phyloP scores from a whole-genome alignment of 2,797 vertebrate genomes.

The Pristis pectinata region DNA sequence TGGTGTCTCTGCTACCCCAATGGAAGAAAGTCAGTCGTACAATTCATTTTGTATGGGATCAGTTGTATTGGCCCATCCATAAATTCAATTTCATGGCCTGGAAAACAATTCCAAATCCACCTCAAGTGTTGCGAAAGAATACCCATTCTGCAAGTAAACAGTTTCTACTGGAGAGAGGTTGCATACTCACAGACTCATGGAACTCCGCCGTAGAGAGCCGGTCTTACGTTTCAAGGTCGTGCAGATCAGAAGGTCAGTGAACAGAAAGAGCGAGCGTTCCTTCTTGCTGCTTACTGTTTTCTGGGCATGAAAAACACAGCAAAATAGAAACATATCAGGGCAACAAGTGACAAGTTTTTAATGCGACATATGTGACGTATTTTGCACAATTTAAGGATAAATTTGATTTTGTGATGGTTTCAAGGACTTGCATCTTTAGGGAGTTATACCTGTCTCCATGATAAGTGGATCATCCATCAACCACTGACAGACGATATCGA shows the following conservation, averaged over 20 bases:
- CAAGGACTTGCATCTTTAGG: neutral
- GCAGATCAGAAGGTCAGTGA: constrained; percentile 91
- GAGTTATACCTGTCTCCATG: neutral
- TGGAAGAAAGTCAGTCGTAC: neutral
- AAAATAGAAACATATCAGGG: neutral
- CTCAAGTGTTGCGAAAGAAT: neutral
- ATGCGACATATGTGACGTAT: neutral
- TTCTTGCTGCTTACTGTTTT: constrained; percentile 91
- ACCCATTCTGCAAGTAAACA: neutral
- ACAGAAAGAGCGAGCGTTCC: constrained; percentile 94
- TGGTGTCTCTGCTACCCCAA: neutral
- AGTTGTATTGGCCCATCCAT: neutral
- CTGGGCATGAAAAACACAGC: constrained; percentile 50
- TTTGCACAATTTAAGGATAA: neutral
- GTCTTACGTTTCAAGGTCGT: constrained; percentile 96
- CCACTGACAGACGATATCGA: neutral
- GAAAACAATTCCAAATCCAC: neutral
- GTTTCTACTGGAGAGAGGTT: neutral
- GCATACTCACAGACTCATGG: constrained; percentile 85
- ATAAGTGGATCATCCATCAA: neutral
- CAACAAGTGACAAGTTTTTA: too few relatives aligned
- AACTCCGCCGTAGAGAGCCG: constrained; percentile 87
- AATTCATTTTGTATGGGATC: neutral
- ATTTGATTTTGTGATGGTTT: neutral
- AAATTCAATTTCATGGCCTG: neutral